Percentiles rank a stretch among this genome's conserved stretches.
Evolutionary conservation across 2,888 invertebrate species (phyloP).

Genomic region (Phlogophora meticulosa): DNA sequence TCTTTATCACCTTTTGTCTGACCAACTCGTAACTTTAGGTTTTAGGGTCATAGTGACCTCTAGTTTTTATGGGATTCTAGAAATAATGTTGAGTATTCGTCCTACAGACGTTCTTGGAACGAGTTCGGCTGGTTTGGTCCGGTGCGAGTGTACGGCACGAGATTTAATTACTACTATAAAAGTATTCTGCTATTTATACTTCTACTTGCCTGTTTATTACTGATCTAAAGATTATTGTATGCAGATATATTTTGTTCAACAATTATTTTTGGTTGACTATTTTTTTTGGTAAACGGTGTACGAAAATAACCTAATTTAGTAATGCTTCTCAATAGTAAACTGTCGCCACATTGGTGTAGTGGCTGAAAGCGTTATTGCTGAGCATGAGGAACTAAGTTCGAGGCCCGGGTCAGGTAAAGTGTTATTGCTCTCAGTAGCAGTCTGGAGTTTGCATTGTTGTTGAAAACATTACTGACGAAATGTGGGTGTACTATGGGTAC

Average conservation of each 20-base stretch:
- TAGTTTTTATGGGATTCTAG: conserved; percentile 69
- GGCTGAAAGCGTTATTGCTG: background rate
- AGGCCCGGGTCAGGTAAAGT: too few relatives aligned
- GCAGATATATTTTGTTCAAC: conserved; percentile 1
- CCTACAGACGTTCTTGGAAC: conserved; percentile 75
- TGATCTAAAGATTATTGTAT: conserved; percentile 34
- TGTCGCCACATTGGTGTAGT: too few relatives aligned
- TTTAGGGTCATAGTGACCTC: conserved; percentile 64
- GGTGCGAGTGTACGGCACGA: conserved; percentile 30
- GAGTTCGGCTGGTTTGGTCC: conserved; percentile 56
- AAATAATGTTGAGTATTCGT: conserved; percentile 68
- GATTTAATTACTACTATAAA: conserved; percentile 56
- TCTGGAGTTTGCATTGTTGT: too few relatives aligned
- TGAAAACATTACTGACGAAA: too few relatives aligned
- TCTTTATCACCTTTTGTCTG: conserved; percentile 31
- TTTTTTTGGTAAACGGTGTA: conserved; percentile 1
- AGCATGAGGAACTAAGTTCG: too few relatives aligned
- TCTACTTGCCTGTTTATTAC: conserved; percentile 2
- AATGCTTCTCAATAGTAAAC: too few relatives aligned
- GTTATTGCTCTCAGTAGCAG: too few relatives aligned
- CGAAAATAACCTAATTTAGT: too few relatives aligned
- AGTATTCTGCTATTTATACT: conserved; percentile 29
- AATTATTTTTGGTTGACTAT: background rate
- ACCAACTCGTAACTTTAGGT: conserved; percentile 41
- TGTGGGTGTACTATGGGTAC: too few relatives aligned